Evolutionary conservation across 1,140 invertebrate genomes (phyloP).

Genomic region (Plutomurus gul): DNA sequence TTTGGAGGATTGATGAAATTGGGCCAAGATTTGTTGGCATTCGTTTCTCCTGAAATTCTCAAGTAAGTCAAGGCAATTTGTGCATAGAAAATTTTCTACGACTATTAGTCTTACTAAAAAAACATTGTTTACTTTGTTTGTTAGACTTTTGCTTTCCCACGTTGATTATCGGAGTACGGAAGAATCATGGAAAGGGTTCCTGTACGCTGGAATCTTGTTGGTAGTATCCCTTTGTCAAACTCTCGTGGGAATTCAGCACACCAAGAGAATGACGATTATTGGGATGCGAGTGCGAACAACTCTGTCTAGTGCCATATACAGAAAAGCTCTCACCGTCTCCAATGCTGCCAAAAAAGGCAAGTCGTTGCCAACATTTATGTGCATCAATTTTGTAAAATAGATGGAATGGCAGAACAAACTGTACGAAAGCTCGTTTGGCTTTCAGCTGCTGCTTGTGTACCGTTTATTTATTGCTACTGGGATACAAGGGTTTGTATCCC

Average conservation of each 20-base stretch:
- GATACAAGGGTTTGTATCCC: too few relatives aligned
- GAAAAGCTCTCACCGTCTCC: conserved; percentile 76
- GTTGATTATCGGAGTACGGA: conserved; percentile 58
- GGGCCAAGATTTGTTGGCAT: conserved; percentile 65
- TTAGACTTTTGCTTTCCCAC: background rate
- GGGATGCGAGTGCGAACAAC: conserved; percentile 89
- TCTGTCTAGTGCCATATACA: conserved; percentile 89
- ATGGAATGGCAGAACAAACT: too few relatives aligned
- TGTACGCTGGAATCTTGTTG: conserved; percentile 79
- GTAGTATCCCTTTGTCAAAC: conserved; percentile 69
- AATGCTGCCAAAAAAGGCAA: conserved; percentile 77
- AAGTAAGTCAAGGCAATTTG: too few relatives aligned
- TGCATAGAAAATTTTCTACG: too few relatives aligned
- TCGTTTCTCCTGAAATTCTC: conserved; percentile 62
- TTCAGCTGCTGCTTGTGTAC: too few relatives aligned
- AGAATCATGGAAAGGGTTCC: conserved; percentile 79
- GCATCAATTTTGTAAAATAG: too few relatives aligned
- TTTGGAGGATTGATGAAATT: conserved; percentile 61
- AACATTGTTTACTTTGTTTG: background rate
- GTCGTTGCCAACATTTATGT: background rate
- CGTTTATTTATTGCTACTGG: too few relatives aligned
- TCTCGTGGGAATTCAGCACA: conserved; percentile 84
- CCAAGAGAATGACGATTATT: conserved; percentile 85
- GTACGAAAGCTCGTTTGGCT: too few relatives aligned
- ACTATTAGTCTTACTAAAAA: too few relatives aligned